Base-by-base conservation (phyloP, 2,888 invertebrate species). In the Mimas tiliae region DNA sequence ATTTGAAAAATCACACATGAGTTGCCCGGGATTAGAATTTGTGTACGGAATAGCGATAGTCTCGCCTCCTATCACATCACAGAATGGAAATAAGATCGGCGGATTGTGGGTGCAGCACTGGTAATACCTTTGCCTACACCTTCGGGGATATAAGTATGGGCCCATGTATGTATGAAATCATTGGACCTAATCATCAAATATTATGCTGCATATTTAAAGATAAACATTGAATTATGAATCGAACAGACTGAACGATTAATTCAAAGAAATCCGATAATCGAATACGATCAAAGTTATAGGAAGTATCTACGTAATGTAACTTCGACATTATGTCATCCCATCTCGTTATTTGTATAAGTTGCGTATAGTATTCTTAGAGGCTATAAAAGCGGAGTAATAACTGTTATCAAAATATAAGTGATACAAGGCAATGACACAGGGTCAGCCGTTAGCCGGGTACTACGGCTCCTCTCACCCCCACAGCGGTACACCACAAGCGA, bases 371-470 rank as follows among this genome's bases (percentile, higher is more conserved):
- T 55, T 67, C 64, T 67, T 50, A 21, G 50, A 65, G 50, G 67
- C 72, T 69, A 74, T 73, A 74, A 73, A 67, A 73, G 68, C 69
- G 65, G 66, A 50, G 55, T 79, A 79, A 78, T 81, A 75, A 76
- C 77, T 70, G 80, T 81, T 78, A 82, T 82, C 77, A 75, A 74
- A 74, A 69, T 38, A 65, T 67, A 64, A 70, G 62, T 53, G 68
- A 67, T 68, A 67, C 65, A 67, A 53, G 58, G 65, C 58, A 64
- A 67, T 65, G 67, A 68, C 58, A 58, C 66, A 65, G 68, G 68
- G 68, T 67, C 68, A 65, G 62, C 55, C 62, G 68, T 67, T 67
- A 65, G 62, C 55, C 62, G 53, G 55, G 55, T 58, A 58, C 58
- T 58, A 58, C 19, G 58, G 33, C 58, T 38, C 12, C 58, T 16